Conservation (phyloP, 2,797 vertebrate species). For the Chrosomus eos region DNA sequence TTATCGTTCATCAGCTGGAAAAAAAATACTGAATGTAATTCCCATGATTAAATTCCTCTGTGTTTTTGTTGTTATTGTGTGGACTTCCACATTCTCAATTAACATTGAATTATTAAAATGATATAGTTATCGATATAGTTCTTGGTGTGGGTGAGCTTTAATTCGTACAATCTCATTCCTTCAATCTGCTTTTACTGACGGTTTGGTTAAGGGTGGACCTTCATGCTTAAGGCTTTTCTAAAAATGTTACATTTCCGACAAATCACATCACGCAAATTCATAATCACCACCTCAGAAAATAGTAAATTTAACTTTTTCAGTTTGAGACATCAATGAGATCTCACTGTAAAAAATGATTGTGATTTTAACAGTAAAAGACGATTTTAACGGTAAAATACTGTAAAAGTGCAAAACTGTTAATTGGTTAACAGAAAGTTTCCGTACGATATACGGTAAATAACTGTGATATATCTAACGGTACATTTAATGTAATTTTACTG, state of each 20-base stretch:
- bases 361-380: no score
- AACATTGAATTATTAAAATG: background rate
- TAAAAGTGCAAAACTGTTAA: no score
- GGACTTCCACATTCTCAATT: background rate
- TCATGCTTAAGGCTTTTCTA: background rate
- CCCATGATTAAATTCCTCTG: background rate
- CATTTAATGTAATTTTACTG: no score
- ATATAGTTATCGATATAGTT: background rate
- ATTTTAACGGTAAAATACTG: no score
- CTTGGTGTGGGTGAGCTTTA: background rate
- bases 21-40: background rate
- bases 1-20: background rate
- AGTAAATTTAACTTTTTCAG: no score
- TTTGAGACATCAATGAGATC: no score
- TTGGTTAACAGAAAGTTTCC: no score
- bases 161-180: background rate
- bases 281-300: background rate
- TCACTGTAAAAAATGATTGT: no score
- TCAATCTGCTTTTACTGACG: background rate
- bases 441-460: no score
- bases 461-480: no score
- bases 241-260: no score
- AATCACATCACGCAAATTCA: background rate
- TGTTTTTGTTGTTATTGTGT: background rate
- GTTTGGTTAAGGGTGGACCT: background rate